phyloP scores from a whole-genome alignment of 30 jellyfish, hydroid and myxozoan genomes.

The Aurelia sp. region DNA sequence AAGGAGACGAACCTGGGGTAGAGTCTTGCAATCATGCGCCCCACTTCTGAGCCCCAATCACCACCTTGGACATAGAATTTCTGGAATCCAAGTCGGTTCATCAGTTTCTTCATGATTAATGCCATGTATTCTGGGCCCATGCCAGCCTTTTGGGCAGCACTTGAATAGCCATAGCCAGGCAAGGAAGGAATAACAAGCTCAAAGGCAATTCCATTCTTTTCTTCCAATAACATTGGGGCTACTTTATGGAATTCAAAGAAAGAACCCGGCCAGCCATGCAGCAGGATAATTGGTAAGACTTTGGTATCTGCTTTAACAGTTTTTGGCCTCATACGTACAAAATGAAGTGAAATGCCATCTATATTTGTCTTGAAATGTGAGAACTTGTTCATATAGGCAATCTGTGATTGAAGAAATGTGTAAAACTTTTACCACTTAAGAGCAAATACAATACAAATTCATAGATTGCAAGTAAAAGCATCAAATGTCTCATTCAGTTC shows the following conservation, averaged over 20 bases:
- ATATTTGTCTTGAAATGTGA: conserved; percentile 67
- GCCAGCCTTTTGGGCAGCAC: conserved; percentile 61
- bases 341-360: conserved; percentile 69
- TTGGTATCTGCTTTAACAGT: conserved; percentile 42
- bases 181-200: conserved; percentile 62
- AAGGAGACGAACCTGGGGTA: conserved; percentile 41
- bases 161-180: conserved; percentile 79
- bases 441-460: no score
- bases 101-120: conserved; percentile 51
- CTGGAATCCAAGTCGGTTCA: conserved; percentile 64
- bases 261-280: conserved; percentile 85
- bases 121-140: conserved; percentile 54
- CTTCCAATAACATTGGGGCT: conserved; percentile 40
- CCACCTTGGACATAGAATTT: conserved; percentile 76
- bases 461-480: no score
- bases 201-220: conserved; percentile 58
- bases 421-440: no score
- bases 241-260: conserved; percentile 72
- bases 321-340: conserved; percentile 65
- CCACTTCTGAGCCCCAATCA: conserved; percentile 73
- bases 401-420: background rate
- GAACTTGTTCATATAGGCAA: conserved; percentile 41
- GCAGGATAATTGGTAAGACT: conserved; percentile 43
- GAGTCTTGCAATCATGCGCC: conserved; percentile 49
- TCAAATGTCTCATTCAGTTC: no score